These are phyloP conservation scores for Pitangus sulphuratus DNA, from an alignment of 2,797 vertebrate genomes.

Conservation along the genomic window DNA sequence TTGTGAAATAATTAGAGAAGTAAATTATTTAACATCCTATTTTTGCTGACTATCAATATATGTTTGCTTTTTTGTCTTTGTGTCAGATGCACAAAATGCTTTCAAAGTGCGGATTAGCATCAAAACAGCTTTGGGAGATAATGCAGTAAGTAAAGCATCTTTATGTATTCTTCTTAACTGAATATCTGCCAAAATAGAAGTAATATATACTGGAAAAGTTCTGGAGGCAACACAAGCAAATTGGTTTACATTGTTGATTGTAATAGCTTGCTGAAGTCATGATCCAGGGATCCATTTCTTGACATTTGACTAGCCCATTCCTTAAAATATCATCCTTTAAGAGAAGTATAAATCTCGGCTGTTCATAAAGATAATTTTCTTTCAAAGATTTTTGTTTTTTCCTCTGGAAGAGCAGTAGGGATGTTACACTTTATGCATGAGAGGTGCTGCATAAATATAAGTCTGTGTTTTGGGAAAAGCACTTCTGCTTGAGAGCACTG, in stretches of 20 bases:
- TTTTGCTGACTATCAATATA: background rate
- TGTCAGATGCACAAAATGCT: conserved; percentile 79
- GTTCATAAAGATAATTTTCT: background rate
- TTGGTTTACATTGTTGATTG: background rate
- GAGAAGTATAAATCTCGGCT: background rate
- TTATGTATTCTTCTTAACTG: background rate
- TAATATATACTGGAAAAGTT: background rate
- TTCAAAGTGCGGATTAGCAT: conserved; percentile 93
- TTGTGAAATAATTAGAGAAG: background rate
- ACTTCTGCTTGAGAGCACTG: background rate
- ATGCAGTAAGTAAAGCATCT: conserved; percentile 86
- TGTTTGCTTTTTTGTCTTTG: conserved; percentile 53
- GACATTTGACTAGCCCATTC: background rate
- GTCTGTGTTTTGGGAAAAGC: background rate
- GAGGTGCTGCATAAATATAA: background rate
- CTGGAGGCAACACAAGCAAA: background rate
- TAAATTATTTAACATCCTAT: background rate
- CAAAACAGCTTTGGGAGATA: conserved; percentile 85
- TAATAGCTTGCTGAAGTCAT: background rate
- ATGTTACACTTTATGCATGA: background rate
- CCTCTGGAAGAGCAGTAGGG: background rate
- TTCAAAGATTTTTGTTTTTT: background rate
- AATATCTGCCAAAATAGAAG: background rate
- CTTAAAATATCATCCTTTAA: background rate
- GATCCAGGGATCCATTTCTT: background rate